Conservation (phyloP, 2,797 vertebrate genomes). For the Dendrocincla fuliginosa region DNA sequence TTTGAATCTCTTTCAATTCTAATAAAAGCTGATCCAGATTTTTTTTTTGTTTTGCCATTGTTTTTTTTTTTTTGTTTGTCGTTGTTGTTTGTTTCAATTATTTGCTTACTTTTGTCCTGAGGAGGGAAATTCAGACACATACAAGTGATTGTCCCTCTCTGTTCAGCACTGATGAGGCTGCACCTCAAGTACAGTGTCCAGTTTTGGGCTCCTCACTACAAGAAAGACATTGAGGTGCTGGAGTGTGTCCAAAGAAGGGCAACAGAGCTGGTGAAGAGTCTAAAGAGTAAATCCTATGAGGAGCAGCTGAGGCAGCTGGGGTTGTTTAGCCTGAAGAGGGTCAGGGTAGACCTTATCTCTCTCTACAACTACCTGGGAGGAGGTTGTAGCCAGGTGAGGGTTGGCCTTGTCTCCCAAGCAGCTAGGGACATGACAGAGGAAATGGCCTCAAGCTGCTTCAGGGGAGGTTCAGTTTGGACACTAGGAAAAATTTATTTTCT, state of each 20-base stretch:
- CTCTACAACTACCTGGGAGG: not conserved
- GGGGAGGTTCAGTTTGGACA: not conserved
- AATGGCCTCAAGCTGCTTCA: not conserved
- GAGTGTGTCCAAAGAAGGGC: not conserved
- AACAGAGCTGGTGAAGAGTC: not conserved
- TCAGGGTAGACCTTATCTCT: not conserved
- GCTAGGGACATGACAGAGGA: not conserved
- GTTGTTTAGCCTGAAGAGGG: not conserved
- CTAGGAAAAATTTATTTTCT: not conserved
- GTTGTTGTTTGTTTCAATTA: not conserved
- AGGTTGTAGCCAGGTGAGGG: not conserved
- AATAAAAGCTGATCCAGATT: not conserved
- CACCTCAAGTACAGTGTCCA: rapidly evolving
- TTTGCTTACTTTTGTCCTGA: not conserved
- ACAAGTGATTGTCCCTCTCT: too few species aligned
- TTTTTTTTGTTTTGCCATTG: not conserved
- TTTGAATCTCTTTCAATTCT: not conserved
- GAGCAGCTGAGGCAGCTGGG: not conserved
- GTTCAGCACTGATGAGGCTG: not conserved
- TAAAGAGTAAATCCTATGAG: not conserved
- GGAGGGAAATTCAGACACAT: not conserved
- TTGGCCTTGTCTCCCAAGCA: not conserved
- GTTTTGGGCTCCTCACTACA: not conserved
- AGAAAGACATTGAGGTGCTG: not conserved
- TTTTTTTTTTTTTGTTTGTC: not conserved